These are phyloP conservation scores for Physocephala rufipes DNA, from an alignment of 2,888 invertebrate genomes.

Conservation along the genomic window DNA sequence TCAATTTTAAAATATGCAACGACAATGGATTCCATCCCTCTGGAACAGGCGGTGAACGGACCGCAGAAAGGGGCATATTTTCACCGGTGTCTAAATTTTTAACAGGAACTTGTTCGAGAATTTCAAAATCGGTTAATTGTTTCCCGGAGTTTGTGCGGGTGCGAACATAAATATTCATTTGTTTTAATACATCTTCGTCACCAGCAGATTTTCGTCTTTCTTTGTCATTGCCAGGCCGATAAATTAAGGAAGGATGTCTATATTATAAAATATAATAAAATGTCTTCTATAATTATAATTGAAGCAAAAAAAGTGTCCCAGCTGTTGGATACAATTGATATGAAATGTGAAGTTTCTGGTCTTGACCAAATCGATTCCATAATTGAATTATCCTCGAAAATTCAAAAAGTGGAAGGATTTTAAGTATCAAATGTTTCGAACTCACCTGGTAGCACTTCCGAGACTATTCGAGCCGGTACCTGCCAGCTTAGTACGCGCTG, in stretches of 20 bases:
- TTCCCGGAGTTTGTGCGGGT: constrained; percentile 88
- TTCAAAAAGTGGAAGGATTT: neutral
- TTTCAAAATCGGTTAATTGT: constrained; percentile 89
- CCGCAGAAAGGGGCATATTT: constrained; percentile 91
- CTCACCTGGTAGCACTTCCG: constrained; percentile 65
- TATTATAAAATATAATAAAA: neutral
- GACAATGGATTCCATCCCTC: constrained; percentile 96
- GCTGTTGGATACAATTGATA: too few relatives aligned
- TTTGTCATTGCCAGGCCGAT: constrained; percentile 59
- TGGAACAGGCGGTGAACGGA: constrained; percentile 68
- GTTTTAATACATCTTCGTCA: constrained; percentile 78
- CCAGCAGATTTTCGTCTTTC: constrained; percentile 85
- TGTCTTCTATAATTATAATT: neutral
- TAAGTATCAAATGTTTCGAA: neutral
- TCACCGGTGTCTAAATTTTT: constrained; percentile 86
- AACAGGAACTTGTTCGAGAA: constrained; percentile 89
- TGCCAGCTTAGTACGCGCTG: constrained; percentile 60
- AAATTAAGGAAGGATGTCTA: constrained; percentile 61
- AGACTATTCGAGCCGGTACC: constrained; percentile 67
- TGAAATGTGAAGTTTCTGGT: too few relatives aligned
- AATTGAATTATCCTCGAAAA: neutral
- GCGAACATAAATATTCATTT: constrained; percentile 77
- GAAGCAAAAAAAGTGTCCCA: too few relatives aligned
- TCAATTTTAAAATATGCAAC: constrained; percentile 91
- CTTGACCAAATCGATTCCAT: constrained; percentile 44